Conservation (phyloP, 2,797 vertebrate species). For the Melanogrammus aeglefinus region DNA sequence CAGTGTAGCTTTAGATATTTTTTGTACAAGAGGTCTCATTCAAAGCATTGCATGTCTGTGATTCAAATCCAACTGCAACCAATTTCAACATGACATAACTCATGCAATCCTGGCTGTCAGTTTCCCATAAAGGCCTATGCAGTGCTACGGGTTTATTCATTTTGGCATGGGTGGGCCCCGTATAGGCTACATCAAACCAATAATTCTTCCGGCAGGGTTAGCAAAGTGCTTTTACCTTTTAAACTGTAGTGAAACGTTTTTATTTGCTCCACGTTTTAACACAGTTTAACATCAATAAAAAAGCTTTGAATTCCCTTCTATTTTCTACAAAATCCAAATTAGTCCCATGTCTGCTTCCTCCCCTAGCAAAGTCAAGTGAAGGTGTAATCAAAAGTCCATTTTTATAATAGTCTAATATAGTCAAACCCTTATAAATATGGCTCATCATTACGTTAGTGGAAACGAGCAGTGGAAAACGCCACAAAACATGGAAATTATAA, state of each 20-base stretch:
- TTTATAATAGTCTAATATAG: too few species aligned
- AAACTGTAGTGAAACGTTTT: neutral
- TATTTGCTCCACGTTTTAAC: too few species aligned
- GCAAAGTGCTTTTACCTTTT: neutral
- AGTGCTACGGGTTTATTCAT: neutral
- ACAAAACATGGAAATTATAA: conserved; percentile 25
- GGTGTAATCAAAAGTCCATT: conserved; percentile 17
- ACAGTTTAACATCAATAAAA: neutral
- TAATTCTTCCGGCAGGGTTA: neutral
- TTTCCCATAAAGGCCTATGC: neutral
- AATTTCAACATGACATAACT: conserved; percentile 27
- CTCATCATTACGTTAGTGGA: conserved; percentile 20
- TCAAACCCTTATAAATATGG: conserved; percentile 3
- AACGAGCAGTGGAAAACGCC: conserved; percentile 9
- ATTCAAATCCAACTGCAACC: conserved; percentile 27
- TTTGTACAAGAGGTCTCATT: conserved; percentile 20
- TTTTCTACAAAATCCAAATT: neutral
- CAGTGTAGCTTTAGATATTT: conserved; percentile 7
- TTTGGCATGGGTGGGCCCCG: conserved; percentile 4
- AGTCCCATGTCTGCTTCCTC: too few species aligned
- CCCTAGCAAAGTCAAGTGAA: neutral
- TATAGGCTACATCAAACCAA: too few species aligned
- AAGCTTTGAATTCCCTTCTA: neutral
- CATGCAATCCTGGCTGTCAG: neutral
- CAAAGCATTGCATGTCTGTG: conserved; percentile 36